Base-by-base conservation (phyloP, 2,888 invertebrate species). In the Cyaniris semiargus region DNA sequence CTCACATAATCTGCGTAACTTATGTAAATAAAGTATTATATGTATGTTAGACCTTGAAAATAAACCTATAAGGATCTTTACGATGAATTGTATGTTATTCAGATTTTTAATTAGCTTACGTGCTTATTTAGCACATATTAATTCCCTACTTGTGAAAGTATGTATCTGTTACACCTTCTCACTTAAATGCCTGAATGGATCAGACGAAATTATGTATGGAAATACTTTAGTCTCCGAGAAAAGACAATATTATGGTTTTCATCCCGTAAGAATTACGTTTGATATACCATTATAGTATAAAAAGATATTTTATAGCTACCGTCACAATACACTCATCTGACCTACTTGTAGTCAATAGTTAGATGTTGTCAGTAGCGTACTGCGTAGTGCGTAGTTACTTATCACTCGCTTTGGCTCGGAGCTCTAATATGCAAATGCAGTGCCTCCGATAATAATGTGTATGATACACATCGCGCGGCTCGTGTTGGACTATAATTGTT, bases 1-100 rank as follows among this genome's bases (percentile, higher is more conserved):
- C 74, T 53, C 27, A 74, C 74, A 53, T 48, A 48, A 74, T 53
- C 74, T 74, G 15, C 74, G 53, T 74, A 18, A 74, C 48, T 23
- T 48, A 48, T 53, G 23, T 48, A 74, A 27, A 74, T 48, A 74
- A 27, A 74, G 21, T 15, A 44, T 48, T 3, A 10, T 10, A 60
- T 23, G 13, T 21, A 31, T 66, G 21, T 8, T 27, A 66, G 27
- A 10, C 27, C 27, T 66, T 66, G 66, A 66, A 2, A 66, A 66
- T 18, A 66, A 66, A 15, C 15, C 15, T 66, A 27, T 23, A 6
- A 66, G 27, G 27, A 15, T 27, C 6, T 31, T 66, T 13, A 27
- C 27, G 31, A 21, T 60, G 1, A 23, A 21, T 60, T 23, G 21
- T 21, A 21, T 23, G 7, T 21, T 60, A 60, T 60, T 21, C 10